A percentile compares a stretch with the other conserved stretches of the same genome.
These are phyloP conservation scores for Zaprionus obscuricornis DNA, from an alignment of 2,888 invertebrate species.

Conservation along the genomic window DNA sequence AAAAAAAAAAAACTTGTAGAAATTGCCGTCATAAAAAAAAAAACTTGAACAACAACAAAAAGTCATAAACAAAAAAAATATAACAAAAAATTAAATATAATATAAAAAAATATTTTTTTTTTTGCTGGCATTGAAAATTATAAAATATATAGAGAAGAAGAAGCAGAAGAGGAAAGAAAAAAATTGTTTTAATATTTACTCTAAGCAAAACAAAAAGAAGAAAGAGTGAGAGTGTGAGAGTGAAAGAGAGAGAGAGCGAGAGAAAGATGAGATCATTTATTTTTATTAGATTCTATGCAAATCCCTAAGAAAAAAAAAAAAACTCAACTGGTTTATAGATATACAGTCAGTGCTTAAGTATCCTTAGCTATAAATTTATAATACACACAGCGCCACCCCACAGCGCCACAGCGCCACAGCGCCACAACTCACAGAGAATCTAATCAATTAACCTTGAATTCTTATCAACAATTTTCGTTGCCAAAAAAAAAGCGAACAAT, in stretches of 20 bases:
- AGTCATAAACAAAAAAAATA: conserved; percentile 6
- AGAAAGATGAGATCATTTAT: conserved; percentile 42
- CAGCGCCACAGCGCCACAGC: no score
- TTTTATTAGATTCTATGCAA: no score
- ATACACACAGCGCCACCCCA: no score
- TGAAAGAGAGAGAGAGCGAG: no score
- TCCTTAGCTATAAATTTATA: no score
- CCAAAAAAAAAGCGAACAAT: conserved; percentile 42
- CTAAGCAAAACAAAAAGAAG: neutral
- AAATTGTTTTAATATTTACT: neutral
- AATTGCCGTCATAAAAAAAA: conserved; percentile 40
- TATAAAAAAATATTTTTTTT: conserved; percentile 40
- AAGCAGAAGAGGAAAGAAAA: conserved; percentile 7
- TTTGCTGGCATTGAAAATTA: conserved; percentile 63
- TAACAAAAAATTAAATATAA: conserved; percentile 14
- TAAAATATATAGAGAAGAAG: conserved; percentile 1
- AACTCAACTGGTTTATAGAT: no score
- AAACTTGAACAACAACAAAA: conserved; percentile 11
- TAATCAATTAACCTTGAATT: conserved; percentile 62
- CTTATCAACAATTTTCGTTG: conserved; percentile 46
- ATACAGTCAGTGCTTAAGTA: no score
- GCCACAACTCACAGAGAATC: no score
- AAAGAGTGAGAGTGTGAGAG: conserved; percentile 26
- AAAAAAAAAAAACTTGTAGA: conserved; percentile 18
- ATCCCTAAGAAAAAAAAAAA: no score